Conservation (phyloP, 2,888 invertebrate genomes). For the Xanthia icteritia region DNA sequence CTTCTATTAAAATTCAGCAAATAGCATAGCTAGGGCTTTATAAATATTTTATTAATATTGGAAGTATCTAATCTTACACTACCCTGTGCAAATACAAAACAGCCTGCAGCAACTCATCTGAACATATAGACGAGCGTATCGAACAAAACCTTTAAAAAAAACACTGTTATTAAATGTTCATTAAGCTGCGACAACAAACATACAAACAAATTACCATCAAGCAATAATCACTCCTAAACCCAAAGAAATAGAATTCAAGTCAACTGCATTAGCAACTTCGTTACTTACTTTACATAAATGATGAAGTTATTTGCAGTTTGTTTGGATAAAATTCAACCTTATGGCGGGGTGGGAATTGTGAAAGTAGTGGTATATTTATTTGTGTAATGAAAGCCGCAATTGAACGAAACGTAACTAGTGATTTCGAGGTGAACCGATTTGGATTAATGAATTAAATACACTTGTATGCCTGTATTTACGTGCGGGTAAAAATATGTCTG, state of each 20-base stretch:
- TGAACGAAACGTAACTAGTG: conserved; percentile 64
- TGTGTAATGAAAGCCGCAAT: conserved; percentile 47
- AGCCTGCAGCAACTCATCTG: conserved; percentile 77
- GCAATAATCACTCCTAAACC: conserved; percentile 34
- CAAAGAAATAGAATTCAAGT: conserved; percentile 25
- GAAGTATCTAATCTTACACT: conserved; percentile 58
- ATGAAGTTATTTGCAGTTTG: conserved; percentile 37
- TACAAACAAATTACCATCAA: conserved; percentile 31
- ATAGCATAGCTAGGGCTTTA: too few species aligned
- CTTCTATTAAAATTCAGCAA: neutral
- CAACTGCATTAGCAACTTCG: conserved; percentile 43
- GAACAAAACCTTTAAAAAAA: conserved; percentile 75
- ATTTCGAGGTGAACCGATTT: conserved; percentile 68
- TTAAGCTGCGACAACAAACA: conserved; percentile 80
- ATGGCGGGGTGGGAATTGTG: neutral
- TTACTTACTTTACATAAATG: conserved; percentile 46
- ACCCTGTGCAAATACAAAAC: conserved; percentile 78
- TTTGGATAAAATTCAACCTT: conserved; percentile 35
- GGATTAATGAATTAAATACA: conserved; percentile 70
- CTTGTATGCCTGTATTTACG: conserved; percentile 41
- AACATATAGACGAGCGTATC: conserved; percentile 78
- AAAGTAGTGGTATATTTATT: conserved; percentile 5
- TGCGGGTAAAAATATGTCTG: conserved; percentile 19
- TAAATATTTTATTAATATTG: neutral
- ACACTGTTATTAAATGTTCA: conserved; percentile 86